Percentiles rank a stretch among this genome's conserved stretches.
These are phyloP conservation scores for Mythimna loreyi DNA, from an alignment of 2,888 invertebrate species.

Conservation along the genomic window DNA sequence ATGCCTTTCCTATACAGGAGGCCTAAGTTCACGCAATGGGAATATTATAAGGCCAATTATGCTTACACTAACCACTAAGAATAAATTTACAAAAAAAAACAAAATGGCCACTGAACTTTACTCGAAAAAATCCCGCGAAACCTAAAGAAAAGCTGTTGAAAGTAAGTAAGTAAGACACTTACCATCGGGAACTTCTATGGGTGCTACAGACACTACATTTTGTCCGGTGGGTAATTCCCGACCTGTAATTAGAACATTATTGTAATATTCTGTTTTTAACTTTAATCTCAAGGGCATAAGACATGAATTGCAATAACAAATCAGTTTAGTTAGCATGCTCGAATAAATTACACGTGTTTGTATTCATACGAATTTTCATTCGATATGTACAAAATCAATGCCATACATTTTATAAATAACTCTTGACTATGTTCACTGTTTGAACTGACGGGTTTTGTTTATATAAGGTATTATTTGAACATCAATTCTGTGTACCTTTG, in stretches of 20 bases:
- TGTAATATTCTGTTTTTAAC: slow-evolving; percentile 61
- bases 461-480: slow-evolving; percentile 32
- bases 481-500: slow-evolving; percentile 9
- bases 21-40: no score
- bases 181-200: slow-evolving; percentile 89
- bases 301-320: slow-evolving; percentile 21
- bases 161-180: slow-evolving; percentile 69
- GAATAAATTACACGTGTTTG: slow-evolving; percentile 26
- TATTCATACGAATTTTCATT: slow-evolving; percentile 36
- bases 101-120: not conserved
- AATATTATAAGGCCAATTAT: no score
- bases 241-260: slow-evolving; percentile 82
- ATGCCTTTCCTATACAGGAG: no score
- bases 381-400: slow-evolving; percentile 34
- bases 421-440: slow-evolving; percentile 8
- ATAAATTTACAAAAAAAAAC: no score
- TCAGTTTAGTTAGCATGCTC: slow-evolving; percentile 1
- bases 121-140: no score
- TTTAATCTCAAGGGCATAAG: slow-evolving; percentile 26
- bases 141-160: slow-evolving; percentile 1
- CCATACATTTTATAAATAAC: slow-evolving; percentile 23
- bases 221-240: slow-evolving; percentile 87
- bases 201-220: slow-evolving; percentile 89
- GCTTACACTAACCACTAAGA: no score
- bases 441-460: slow-evolving; percentile 22